phyloP scores from a whole-genome alignment of 2,797 vertebrate genomes.

The Dendrocincla tyrannina region DNA sequence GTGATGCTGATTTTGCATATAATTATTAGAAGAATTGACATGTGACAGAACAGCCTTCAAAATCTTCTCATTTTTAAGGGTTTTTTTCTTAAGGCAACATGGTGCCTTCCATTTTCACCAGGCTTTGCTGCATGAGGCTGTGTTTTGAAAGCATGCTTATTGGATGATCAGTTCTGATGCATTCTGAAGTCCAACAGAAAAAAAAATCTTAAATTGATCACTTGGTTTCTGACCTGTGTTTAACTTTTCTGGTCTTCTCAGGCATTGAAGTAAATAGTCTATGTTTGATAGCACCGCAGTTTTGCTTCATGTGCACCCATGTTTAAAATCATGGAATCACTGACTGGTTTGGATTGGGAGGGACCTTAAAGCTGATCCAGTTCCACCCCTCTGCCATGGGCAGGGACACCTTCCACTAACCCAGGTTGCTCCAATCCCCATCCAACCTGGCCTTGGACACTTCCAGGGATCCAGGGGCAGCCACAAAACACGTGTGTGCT shows the following conservation, averaged over 20 bases:
- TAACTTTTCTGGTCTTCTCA: background rate
- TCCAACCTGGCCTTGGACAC: background rate
- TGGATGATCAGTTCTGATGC: background rate
- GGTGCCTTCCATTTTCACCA: background rate
- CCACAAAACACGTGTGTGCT: background rate
- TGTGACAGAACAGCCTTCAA: background rate
- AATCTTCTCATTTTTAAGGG: background rate
- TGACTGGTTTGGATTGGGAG: background rate
- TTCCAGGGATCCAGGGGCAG: background rate
- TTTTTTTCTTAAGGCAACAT: background rate
- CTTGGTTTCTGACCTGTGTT: background rate
- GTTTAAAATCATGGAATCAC: background rate
- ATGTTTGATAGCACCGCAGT: background rate
- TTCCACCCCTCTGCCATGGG: background rate
- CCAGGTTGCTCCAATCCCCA: background rate
- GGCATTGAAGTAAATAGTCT: background rate
- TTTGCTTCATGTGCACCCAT: background rate
- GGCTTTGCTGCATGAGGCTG: background rate
- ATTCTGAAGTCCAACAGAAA: background rate
- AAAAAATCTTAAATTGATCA: background rate
- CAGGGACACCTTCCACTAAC: background rate
- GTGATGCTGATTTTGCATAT: slow-evolving; percentile 1
- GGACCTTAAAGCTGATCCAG: background rate
- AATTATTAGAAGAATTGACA: slow-evolving; percentile 20
- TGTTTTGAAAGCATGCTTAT: background rate